Evolutionary conservation across 2,797 vertebrate genomes (phyloP), one percentile per base, ranked within the genome.

Genomic region (Champsocephalus gunnari): DNA sequence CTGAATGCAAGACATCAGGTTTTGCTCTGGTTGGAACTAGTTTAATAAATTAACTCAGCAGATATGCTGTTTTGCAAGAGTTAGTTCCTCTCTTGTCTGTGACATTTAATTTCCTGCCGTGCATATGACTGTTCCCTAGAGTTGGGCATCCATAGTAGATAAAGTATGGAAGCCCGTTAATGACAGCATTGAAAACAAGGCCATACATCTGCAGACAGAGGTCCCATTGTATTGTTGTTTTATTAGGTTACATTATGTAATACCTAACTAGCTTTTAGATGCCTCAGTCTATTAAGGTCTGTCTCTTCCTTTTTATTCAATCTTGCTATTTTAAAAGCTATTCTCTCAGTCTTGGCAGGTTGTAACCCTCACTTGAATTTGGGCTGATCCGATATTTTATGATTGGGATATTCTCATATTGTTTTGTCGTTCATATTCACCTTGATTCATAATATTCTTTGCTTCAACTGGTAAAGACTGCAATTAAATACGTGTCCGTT

Each of bases 41-140:
- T 60, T 77, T 77, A 19, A 70, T 19, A 41, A 43, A 55, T 47
- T 1, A 24, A 34, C 64, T 79, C 79, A 80, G 76, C 75, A 83
- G 78, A 56, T 41, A 50, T 66, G 49, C 0, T 41, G 5, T 71
- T 62, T 60, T 28, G 17, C 21, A 58, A 54, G 48, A 72, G 53
- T 57, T 13, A 5, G 1, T 11, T 2, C 45, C 53, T 2, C 53
- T 58, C 53, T 34, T 9, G 41, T 51, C 51, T 10, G 48, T 38
- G 17, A 12, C 5, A 38, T 38, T 2, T 17, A 3, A n/a, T 16
- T 60, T 73, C 56, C 59, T 28, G 28, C 28, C 28, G 28, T 74
- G 62, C 14, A 3, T 2, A 32, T 38, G 19, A 2, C 17, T 17
- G 12, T 17, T 34, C 2, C 24, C 60, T 19, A 32, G 54, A 58